A percentile compares a stretch with the other conserved stretches of the same genome.
These are phyloP conservation scores for Parascotia fuliginaria DNA, from an alignment of 2,888 invertebrate species.

Conservation along the genomic window DNA sequence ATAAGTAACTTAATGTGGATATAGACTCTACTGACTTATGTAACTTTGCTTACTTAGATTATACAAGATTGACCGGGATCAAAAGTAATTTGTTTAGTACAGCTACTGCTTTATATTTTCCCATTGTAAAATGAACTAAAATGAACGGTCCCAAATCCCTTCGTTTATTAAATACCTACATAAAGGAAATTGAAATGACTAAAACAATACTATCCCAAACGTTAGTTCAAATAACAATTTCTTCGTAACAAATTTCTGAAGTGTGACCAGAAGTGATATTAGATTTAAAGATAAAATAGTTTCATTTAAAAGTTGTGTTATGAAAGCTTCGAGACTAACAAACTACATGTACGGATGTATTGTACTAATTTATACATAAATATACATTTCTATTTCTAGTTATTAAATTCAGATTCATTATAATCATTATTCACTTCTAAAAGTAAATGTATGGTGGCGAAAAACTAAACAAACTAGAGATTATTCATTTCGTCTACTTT, in stretches of 20 bases:
- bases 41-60: neutral
- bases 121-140: slow-evolving; percentile 41
- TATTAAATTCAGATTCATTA: neutral
- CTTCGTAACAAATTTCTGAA: slow-evolving; percentile 35
- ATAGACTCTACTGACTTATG: neutral
- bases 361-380: neutral
- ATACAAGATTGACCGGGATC: slow-evolving; percentile 5
- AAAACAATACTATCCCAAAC: slow-evolving; percentile 42
- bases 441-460: neutral
- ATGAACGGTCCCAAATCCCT: slow-evolving; percentile 45
- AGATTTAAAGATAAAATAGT: neutral
- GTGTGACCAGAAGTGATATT: neutral
- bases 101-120: slow-evolving; percentile 3
- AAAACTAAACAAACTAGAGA: neutral
- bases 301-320: too few relatives aligned
- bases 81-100: slow-evolving; percentile 22
- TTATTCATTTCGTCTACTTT: too few relatives aligned
- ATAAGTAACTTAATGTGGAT: too few relatives aligned
- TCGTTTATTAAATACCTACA: slow-evolving; percentile 59
- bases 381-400: too few relatives aligned
- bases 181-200: slow-evolving; percentile 62
- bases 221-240: slow-evolving; percentile 52
- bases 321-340: neutral
- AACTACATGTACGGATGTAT: neutral
- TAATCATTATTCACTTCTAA: neutral